These are phyloP conservation scores for chimpanzee (Pan troglodytes) DNA, from an alignment of 2,113 vertebrate species.

Conservation along the genomic window NHGRI_mPanTro3-v2.1_pri NC_086015.1:154319501-154320000, in stretches of 20 bases:
- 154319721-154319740: slow-evolving; percentile 1
- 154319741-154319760: background rate
- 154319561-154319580: background rate
- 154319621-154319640: background rate
- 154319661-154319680: background rate
- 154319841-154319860: background rate
- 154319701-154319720: background rate
- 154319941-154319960: background rate
- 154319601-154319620: background rate
- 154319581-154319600: slow-evolving; percentile 26
- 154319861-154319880: background rate
- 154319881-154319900: background rate
- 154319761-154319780: background rate
- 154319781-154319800: background rate
- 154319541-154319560: background rate
- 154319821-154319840: background rate
- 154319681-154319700: slow-evolving; percentile 7
- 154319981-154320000: background rate
- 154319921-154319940: background rate
- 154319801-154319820: background rate
- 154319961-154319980: background rate
- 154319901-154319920: background rate
- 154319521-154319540: background rate
- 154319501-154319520: background rate
- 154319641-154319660: background rate